Percentiles rank a stretch among this genome's conserved stretches.
Evolutionary conservation across 2,888 invertebrate genomes (phyloP).

Genomic region (Stegana nigrithorax): DNA sequence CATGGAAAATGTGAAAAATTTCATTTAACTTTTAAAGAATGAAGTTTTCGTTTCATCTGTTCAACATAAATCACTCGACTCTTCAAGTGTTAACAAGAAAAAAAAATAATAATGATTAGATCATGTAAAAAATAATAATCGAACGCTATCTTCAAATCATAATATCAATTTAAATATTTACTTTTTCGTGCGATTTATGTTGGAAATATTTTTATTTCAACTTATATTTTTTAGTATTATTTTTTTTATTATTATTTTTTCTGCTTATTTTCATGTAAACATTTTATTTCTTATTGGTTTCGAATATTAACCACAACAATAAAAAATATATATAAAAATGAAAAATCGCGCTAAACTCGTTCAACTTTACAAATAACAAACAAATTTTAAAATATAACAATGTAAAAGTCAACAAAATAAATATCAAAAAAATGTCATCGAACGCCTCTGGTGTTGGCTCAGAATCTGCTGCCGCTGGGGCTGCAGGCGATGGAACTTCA

Average conservation of each 20-base stretch:
- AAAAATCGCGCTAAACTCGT: conserved; percentile 9
- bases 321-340: conserved; percentile 24
- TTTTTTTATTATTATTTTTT: conserved; percentile 15
- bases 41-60: no score
- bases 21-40: neutral
- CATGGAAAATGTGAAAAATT: conserved; percentile 2
- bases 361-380: conserved; percentile 19
- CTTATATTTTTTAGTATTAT: conserved; percentile 58
- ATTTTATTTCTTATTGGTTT: conserved; percentile 32
- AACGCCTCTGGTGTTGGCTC: neutral
- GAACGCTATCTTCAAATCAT: no score
- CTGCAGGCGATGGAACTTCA: neutral
- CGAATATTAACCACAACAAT: conserved; percentile 31
- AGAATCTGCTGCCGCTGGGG: neutral
- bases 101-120: no score
- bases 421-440: conserved; percentile 31
- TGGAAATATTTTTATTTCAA: conserved; percentile 43
- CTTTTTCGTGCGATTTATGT: no score
- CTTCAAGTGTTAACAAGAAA: no score
- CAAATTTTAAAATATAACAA: neutral
- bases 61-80: no score
- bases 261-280: conserved; percentile 32
- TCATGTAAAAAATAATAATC: no score
- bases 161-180: no score
- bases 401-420: conserved; percentile 19